Percentiles rank a stretch among this genome's conserved stretches.
phyloP scores from a whole-genome alignment of 1,140 invertebrate species.

The Orius insidiosus region DNA sequence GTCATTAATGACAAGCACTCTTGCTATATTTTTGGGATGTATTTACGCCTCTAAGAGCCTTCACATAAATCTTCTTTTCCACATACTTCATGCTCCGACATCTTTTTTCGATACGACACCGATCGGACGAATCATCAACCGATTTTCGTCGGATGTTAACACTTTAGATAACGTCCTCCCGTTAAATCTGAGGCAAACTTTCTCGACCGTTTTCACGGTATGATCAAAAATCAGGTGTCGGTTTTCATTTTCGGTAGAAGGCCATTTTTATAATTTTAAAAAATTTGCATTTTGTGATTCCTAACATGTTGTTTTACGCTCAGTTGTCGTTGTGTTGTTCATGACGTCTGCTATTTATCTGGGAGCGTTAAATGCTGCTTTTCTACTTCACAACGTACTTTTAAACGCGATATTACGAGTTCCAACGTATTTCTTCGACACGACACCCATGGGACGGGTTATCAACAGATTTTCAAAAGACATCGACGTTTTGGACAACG shows the following conservation, averaged over 20 bases:
- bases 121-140: conserved; percentile 49
- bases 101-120: conserved; percentile 62
- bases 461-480: conserved; percentile 75
- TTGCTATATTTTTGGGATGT: conserved; percentile 36
- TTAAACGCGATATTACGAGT: conserved; percentile 34
- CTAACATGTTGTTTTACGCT: neutral
- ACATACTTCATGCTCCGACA: conserved; percentile 44
- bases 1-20: conserved; percentile 1
- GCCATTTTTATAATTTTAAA: too few relatives aligned
- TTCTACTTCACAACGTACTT: conserved; percentile 48
- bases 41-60: conserved; percentile 39
- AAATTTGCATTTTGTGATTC: too few relatives aligned
- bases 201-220: too few relatives aligned
- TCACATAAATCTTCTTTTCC: conserved; percentile 39
- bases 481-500: conserved; percentile 52
- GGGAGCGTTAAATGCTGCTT: conserved; percentile 51
- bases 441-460: conserved; percentile 66
- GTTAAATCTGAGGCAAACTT: too few relatives aligned
- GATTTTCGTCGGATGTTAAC: conserved; percentile 30
- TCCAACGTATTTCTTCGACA: conserved; percentile 69
- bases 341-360: conserved; percentile 28
- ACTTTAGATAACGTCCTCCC: neutral
- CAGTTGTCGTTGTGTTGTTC: conserved; percentile 12
- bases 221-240: too few relatives aligned
- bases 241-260: too few relatives aligned